phyloP scores from a whole-genome alignment of 2,888 invertebrate genomes.

The Papilio protenor region DNA sequence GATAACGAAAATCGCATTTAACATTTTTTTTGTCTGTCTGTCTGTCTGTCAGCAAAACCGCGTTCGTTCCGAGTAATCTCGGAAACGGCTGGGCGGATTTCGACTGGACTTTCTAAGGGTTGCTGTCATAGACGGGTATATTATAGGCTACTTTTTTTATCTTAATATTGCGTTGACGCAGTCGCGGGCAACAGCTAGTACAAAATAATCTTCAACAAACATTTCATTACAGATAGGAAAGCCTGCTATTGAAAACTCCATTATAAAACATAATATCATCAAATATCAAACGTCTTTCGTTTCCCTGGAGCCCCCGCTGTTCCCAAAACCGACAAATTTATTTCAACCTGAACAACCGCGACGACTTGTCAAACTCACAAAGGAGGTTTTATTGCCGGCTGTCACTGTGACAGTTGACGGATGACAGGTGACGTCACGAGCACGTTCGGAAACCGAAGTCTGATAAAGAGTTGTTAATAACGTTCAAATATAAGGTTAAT shows the following conservation, averaged over 20 bases:
- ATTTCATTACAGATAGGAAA: background rate
- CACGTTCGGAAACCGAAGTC: constrained; percentile 6
- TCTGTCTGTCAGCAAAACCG: too few relatives aligned
- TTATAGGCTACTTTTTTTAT: too few relatives aligned
- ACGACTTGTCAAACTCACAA: constrained; percentile 19
- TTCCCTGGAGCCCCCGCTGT: background rate
- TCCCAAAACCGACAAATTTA: constrained; percentile 23
- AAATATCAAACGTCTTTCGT: background rate
- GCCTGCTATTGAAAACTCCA: background rate
- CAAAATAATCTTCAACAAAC: background rate
- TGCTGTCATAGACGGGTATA: too few relatives aligned
- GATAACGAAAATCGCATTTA: too few relatives aligned
- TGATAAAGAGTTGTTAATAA: background rate
- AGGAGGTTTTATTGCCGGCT: constrained; percentile 7
- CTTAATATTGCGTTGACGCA: too few relatives aligned
- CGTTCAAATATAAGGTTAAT: too few relatives aligned
- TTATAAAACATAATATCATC: background rate
- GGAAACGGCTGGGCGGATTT: too few relatives aligned
- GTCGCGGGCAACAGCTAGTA: too few relatives aligned
- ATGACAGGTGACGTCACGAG: background rate
- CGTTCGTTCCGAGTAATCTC: too few relatives aligned
- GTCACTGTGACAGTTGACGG: constrained; percentile 7
- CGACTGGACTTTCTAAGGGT: too few relatives aligned
- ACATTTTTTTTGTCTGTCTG: too few relatives aligned
- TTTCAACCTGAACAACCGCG: background rate